Evolutionary conservation across 2,797 vertebrate genomes (phyloP).

Genomic region (Leucoraja ocellata): DNA sequence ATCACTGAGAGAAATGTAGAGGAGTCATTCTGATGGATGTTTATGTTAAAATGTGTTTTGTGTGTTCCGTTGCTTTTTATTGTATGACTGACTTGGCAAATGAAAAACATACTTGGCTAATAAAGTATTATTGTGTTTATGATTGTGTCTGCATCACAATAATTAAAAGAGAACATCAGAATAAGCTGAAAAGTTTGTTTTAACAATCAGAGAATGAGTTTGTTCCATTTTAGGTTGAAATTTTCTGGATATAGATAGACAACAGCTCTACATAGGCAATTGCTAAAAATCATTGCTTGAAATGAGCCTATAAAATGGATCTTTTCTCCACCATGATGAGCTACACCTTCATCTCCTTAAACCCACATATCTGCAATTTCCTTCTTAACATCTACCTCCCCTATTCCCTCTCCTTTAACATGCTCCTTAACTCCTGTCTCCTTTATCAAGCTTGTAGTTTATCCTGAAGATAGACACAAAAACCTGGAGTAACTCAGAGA

Average conservation of each 20-base stretch:
- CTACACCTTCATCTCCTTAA: neutral
- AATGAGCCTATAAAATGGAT: neutral
- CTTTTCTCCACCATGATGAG: neutral
- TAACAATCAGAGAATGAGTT: neutral
- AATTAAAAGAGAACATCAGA: neutral
- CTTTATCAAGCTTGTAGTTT: neutral
- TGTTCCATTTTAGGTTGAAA: neutral
- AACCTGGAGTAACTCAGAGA: too few species aligned
- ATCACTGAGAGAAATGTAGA: too few species aligned
- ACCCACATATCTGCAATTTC: neutral
- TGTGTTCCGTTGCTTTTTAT: too few species aligned
- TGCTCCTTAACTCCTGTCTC: neutral
- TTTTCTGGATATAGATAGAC: neutral
- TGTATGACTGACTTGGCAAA: too few species aligned
- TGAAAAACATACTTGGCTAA: too few species aligned
- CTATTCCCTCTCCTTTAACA: neutral
- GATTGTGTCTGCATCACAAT: neutral
- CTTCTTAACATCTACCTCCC: neutral
- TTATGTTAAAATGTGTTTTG: too few species aligned
- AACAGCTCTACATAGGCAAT: neutral
- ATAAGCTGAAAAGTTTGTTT: neutral
- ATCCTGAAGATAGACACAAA: neutral
- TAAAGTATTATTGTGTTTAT: too few species aligned
- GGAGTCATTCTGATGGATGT: too few species aligned
- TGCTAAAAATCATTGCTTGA: neutral